Evolutionary conservation across 2,888 invertebrate genomes (phyloP).

Genomic region (Adela reaumurella): DNA sequence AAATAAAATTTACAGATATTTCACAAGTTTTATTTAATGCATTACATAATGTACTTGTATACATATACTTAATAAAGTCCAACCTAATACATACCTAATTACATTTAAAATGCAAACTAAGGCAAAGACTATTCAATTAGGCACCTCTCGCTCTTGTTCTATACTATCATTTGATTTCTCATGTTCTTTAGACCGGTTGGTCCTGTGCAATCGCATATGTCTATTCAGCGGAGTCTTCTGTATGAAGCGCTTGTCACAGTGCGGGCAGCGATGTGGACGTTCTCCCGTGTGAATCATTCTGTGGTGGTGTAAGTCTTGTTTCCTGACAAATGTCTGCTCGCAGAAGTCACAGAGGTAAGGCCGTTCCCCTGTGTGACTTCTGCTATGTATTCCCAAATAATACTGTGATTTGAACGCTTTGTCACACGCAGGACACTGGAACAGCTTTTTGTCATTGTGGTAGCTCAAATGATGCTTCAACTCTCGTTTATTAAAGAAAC

Average conservation of each 20-base stretch:
- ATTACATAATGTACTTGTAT: too few relatives aligned
- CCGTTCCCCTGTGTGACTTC: conserved; percentile 9
- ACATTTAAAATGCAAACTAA: too few relatives aligned
- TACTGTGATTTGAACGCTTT: conserved; percentile 9
- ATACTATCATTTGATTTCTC: too few relatives aligned
- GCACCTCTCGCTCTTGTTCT: too few relatives aligned
- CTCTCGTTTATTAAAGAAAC: background rate
- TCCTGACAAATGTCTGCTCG: conserved; percentile 8
- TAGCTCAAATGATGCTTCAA: background rate
- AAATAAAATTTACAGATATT: too few relatives aligned
- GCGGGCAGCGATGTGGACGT: conserved; percentile 8
- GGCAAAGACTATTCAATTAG: too few relatives aligned
- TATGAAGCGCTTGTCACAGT: conserved; percentile 11
- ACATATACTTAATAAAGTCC: too few relatives aligned
- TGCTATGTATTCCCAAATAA: conserved; percentile 8
- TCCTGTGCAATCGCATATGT: background rate
- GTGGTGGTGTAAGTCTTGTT: conserved; percentile 9
- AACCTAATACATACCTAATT: too few relatives aligned
- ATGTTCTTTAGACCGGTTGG: background rate
- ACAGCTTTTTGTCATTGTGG: conserved; percentile 8
- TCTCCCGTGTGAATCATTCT: conserved; percentile 10
- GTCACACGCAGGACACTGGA: conserved; percentile 7
- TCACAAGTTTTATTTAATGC: too few relatives aligned
- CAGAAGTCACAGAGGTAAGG: conserved; percentile 9
- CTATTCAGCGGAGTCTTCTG: conserved; percentile 5